Conservation (phyloP, 1,140 invertebrate species). For the Ctenoplectra terminalis region DNA sequence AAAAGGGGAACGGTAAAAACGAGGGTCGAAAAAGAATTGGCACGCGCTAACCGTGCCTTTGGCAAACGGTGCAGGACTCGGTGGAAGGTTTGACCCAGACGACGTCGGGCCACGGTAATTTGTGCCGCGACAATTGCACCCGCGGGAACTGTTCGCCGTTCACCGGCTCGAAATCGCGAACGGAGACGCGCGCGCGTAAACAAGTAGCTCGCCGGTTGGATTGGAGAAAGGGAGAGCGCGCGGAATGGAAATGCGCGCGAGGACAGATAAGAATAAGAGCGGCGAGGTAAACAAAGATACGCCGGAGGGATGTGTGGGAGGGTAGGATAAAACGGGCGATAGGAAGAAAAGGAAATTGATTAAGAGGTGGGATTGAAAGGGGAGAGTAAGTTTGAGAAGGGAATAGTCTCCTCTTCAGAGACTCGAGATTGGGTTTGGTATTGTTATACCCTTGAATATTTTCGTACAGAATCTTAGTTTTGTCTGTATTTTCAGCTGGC, state of each 20-base stretch:
- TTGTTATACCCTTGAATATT: too few relatives aligned
- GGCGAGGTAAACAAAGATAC: conserved; percentile 30
- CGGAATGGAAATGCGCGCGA: conserved; percentile 25
- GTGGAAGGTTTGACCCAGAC: conserved; percentile 52
- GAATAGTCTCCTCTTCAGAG: too few relatives aligned
- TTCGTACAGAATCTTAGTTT: too few relatives aligned
- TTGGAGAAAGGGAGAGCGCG: background rate
- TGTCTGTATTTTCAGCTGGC: too few relatives aligned
- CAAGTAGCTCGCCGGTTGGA: background rate
- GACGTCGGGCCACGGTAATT: conserved; percentile 64
- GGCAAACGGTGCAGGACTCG: conserved; percentile 21
- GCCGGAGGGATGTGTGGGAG: background rate
- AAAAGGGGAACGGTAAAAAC: background rate
- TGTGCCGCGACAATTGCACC: conserved; percentile 69
- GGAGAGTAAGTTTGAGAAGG: too few relatives aligned
- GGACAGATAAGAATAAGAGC: conserved; percentile 28
- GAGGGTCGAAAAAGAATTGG: conserved; percentile 35
- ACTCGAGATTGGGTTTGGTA: too few relatives aligned
- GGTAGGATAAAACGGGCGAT: background rate
- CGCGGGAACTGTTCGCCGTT: conserved; percentile 60
- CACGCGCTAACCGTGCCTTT: conserved; percentile 34
- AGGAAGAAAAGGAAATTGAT: conserved; percentile 14
- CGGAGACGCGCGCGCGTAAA: conserved; percentile 32
- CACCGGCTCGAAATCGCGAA: conserved; percentile 27
- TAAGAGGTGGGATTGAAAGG: background rate